Percentiles rank a stretch among this genome's conserved stretches.
Evolutionary conservation across 2,113 vertebrate species (phyloP).

Genomic region (Anguilla rostrata): DNA sequence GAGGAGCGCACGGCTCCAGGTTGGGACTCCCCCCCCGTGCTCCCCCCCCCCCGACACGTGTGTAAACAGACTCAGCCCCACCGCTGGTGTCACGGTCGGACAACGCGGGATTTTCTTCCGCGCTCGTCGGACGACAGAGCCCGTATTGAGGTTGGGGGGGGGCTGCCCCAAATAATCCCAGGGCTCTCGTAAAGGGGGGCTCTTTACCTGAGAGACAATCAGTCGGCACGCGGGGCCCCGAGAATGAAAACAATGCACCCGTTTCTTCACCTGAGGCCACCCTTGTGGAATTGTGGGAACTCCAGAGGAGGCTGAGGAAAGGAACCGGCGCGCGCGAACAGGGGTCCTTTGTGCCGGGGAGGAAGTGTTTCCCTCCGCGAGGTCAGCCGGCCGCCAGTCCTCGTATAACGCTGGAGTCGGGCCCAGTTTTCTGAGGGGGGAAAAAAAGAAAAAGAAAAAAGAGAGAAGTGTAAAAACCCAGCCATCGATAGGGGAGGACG

Average conservation of each 20-base stretch:
- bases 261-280: constrained; percentile 24
- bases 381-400: constrained; percentile 12
- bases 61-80: constrained; percentile 26
- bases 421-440: neutral
- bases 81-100: constrained; percentile 30
- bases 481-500: neutral
- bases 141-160: constrained; percentile 37
- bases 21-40: neutral
- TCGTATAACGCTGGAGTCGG: neutral
- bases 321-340: constrained; percentile 30
- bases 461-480: neutral
- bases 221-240: neutral
- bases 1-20: neutral
- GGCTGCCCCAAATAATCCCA: constrained; percentile 12
- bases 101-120: constrained; percentile 30
- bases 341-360: constrained; percentile 33
- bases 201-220: neutral
- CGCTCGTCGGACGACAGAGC: constrained; percentile 38
- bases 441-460: neutral
- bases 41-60: constrained; percentile 13
- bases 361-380: constrained; percentile 26
- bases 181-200: neutral
- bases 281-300: constrained; percentile 28
- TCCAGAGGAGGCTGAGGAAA: constrained; percentile 7
- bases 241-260: neutral